Evolutionary conservation across 1,140 invertebrate genomes (phyloP), one percentile per base, ranked within the genome.

Genomic region (Meteorus sp.): DNA sequence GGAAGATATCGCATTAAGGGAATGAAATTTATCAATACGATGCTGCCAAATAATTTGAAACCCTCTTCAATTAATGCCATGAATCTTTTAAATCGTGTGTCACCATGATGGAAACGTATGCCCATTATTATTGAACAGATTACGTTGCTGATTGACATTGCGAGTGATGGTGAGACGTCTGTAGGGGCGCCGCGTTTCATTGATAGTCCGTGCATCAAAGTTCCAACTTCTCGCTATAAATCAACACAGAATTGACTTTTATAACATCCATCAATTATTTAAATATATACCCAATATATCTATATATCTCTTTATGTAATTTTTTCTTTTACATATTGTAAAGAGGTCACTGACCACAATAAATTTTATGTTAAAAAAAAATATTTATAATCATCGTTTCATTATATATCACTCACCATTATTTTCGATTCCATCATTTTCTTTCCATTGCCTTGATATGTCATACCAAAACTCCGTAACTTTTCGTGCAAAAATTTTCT

Each of bases 41-140:
- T 80, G 0, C 82, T 82, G 3, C 90, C 89, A 62, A 95, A 93
- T 0, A 95, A 82, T 44, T 84, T 83, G 84, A 95, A 95, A 9
- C 93, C 93, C 78, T 95, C 93, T 63, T 94, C 91, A 62, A 94
- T 92, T 3, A 94, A 81, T 33, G 83, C 75, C 83, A 92, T 93
- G 68, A 94, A 90, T 33, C 90, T 80, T 15, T 84, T 79, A 77
- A 95, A 96, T 13, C 85, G 82, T 1, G 79, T 74, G 65, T 94
- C 92, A 11, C 89, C 86, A 60, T 88, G 84, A 37, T 86, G 84
- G 73, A 95, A 97, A 4, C 92, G 82, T 0, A 92, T 86, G 13
- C 90, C 90, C 92, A 97, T 96, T 60, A 94, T 85, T 27, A 97
- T 86, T 20, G 88, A 89, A 73, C 93, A 95, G 57, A 97, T 95